Evolutionary conservation across 1,140 invertebrate genomes (phyloP).

Genomic region (Heliconius nattereri): DNA sequence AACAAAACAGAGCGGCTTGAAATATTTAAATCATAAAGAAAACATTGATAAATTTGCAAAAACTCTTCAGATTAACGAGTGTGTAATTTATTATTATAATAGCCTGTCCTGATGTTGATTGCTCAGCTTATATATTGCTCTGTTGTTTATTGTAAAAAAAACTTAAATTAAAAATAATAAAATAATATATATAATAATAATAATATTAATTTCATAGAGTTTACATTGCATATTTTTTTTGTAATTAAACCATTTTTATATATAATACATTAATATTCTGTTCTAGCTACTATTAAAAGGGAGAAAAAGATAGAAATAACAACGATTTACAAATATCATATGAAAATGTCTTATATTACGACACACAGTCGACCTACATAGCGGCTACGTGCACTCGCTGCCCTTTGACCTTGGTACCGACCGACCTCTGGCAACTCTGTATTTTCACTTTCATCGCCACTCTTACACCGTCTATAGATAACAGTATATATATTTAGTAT

Average conservation of each 20-base stretch:
- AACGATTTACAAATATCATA: not conserved
- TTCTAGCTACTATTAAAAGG: too few species aligned
- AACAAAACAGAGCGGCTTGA: too few species aligned
- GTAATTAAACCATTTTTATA: too few species aligned
- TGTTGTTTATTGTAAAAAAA: too few species aligned
- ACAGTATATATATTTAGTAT: not conserved
- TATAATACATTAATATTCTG: too few species aligned
- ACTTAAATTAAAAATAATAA: too few species aligned
- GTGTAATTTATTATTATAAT: not conserved
- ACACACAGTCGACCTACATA: constrained; percentile 2
- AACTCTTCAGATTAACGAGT: not conserved
- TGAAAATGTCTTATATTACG: not conserved
- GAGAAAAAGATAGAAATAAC: too few species aligned
- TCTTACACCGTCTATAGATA: not conserved
- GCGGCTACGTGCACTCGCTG: not conserved
- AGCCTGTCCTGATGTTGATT: not conserved
- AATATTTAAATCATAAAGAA: not conserved
- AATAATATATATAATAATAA: too few species aligned
- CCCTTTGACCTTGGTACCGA: constrained; percentile 3
- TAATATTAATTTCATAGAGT: too few species aligned
- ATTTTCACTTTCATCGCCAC: constrained; percentile 3
- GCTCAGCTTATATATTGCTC: not conserved
- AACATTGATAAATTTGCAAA: not conserved
- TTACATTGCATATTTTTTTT: too few species aligned
- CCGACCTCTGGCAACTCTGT: not conserved